Conservation (phyloP, 2,888 invertebrate genomes). For the Melangyna quadrimaculata region DNA sequence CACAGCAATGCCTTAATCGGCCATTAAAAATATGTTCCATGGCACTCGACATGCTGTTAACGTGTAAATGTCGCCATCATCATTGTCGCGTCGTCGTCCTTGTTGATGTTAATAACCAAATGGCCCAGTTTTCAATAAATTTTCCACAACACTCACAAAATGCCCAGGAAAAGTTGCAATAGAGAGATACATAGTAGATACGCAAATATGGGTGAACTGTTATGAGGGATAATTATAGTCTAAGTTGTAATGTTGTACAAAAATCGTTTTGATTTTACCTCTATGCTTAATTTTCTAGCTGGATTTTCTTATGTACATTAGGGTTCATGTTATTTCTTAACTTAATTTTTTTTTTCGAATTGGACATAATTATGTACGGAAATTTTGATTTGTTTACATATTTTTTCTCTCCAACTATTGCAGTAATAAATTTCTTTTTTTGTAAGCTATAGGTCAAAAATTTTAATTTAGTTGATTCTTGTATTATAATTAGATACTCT, state of each 20-base stretch:
- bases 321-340: too few relatives aligned
- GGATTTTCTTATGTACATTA: too few relatives aligned
- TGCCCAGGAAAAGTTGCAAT: background rate
- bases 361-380: too few relatives aligned
- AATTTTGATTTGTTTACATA: too few relatives aligned
- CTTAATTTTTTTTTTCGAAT: too few relatives aligned
- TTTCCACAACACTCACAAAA: constrained; percentile 19
- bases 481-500: too few relatives aligned
- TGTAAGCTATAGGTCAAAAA: too few relatives aligned
- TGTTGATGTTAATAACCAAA: constrained; percentile 53
- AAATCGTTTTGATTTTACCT: too few relatives aligned
- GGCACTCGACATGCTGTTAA: constrained; percentile 33
- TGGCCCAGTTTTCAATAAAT: constrained; percentile 67
- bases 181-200: background rate
- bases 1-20: constrained; percentile 49
- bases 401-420: too few relatives aligned
- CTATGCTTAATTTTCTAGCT: too few relatives aligned
- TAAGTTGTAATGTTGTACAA: background rate
- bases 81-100: constrained; percentile 1
- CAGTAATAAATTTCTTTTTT: too few relatives aligned
- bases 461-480: too few relatives aligned
- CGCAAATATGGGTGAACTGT: background rate
- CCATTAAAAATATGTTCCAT: constrained; percentile 50
- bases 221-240: constrained; percentile 13
- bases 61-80: constrained; percentile 34